A percentile compares a stretch with the other conserved stretches of the same genome.
Conservation (phyloP, 2,888 invertebrate species). For the Rhingia rostrata region DNA sequence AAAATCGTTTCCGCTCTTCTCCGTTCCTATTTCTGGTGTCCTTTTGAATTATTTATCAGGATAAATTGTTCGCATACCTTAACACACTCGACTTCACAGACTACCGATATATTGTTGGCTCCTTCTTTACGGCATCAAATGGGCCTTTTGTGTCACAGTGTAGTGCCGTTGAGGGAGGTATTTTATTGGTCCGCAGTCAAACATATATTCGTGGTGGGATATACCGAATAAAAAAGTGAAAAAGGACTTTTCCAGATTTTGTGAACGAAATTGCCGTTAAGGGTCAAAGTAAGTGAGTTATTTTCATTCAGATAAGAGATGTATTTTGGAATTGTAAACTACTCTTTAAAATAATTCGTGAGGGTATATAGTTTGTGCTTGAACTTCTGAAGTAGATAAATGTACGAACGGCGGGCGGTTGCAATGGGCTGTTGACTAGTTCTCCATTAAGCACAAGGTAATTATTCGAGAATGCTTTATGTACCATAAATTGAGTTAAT, state of each 20-base stretch:
- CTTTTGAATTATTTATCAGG: slow-evolving; percentile 38
- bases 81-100: neutral
- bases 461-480: too few species aligned
- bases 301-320: slow-evolving; percentile 17
- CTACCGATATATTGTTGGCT: neutral
- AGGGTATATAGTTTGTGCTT: too few species aligned
- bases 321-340: slow-evolving; percentile 11
- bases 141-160: neutral
- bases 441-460: too few species aligned
- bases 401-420: too few species aligned
- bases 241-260: slow-evolving; percentile 12
- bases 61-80: slow-evolving; percentile 15
- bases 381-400: too few species aligned
- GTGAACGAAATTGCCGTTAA: slow-evolving; percentile 4
- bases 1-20: slow-evolving; percentile 9
- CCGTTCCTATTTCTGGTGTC: slow-evolving; percentile 10
- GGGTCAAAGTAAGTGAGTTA: slow-evolving; percentile 4
- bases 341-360: too few species aligned
- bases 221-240: neutral
- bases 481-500: too few species aligned
- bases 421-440: too few species aligned
- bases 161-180: neutral
- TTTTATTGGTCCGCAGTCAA: neutral
- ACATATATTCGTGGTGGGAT: neutral
- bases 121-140: neutral